Conservation (phyloP, 2,113 vertebrate species). For the Carassius carassius region DNA sequence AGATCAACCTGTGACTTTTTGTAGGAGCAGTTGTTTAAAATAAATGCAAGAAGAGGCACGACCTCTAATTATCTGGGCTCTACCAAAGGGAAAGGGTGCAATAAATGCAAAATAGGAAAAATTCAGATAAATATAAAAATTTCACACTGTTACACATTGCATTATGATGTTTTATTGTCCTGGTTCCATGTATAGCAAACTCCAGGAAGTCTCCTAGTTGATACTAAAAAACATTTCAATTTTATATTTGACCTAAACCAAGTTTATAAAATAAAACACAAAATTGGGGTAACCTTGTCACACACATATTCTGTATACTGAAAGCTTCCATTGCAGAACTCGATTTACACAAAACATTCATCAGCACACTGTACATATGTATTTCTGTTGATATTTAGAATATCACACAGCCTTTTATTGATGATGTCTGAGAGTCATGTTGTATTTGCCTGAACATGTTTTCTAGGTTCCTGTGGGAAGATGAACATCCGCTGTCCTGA, state of each 20-base stretch:
- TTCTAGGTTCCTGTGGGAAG: conserved; percentile 59
- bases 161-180: neutral
- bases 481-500: conserved; percentile 64
- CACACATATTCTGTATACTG: neutral
- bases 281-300: neutral
- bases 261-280: neutral
- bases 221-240: neutral
- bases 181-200: neutral
- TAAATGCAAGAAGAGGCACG: neutral
- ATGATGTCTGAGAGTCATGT: neutral
- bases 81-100: neutral
- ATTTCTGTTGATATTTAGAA: neutral
- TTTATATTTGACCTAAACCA: neutral
- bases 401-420: neutral
- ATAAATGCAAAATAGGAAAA: neutral
- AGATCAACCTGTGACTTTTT: neutral
- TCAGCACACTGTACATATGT: neutral
- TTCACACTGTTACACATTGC: neutral
- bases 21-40: neutral
- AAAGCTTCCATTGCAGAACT: too few species aligned
- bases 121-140: neutral
- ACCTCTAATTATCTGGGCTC: neutral
- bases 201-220: neutral
- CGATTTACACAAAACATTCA: neutral
- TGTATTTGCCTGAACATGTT: neutral